A percentile compares a stretch with the other conserved stretches of the same genome.
Evolutionary conservation across 2,888 invertebrate species (phyloP).

Genomic region (Dryococelus australis): DNA sequence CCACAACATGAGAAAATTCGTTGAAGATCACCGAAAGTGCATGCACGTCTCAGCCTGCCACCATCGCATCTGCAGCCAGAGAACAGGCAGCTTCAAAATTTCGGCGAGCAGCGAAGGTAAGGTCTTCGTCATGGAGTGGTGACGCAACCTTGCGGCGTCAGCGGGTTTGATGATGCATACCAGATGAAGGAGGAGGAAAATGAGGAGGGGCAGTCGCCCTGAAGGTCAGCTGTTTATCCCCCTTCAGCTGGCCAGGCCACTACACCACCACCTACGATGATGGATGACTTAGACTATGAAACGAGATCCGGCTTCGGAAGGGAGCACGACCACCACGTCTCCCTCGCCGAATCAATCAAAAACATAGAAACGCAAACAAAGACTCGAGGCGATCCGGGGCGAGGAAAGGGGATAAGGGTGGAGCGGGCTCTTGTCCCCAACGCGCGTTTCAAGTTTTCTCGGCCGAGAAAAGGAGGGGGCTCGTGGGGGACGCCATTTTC

Average conservation of each 20-base stretch:
- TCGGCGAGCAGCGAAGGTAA: too few species aligned
- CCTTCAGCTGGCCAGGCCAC: background rate
- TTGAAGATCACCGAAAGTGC: too few species aligned
- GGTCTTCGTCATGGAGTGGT: background rate
- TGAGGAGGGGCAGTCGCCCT: background rate
- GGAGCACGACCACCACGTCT: background rate
- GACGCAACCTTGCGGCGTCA: background rate
- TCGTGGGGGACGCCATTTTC: background rate
- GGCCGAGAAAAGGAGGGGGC: background rate
- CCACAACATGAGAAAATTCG: too few species aligned
- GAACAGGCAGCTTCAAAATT: too few species aligned
- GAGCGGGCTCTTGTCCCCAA: background rate
- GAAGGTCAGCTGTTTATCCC: conserved; percentile 21
- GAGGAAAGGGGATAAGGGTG: background rate
- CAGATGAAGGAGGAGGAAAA: background rate
- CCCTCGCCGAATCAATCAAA: conserved; percentile 22
- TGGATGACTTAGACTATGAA: conserved; percentile 25
- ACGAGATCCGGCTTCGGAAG: background rate
- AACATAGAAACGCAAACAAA: conserved; percentile 25
- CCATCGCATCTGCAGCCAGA: too few species aligned
- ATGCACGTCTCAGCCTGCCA: too few species aligned
- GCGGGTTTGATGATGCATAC: conserved; percentile 25
- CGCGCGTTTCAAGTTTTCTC: background rate
- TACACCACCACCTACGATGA: conserved; percentile 7
- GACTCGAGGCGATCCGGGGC: background rate